Base-by-base conservation (phyloP, 2,888 invertebrate genomes). In the Callyntrura guangdongensis region DNA sequence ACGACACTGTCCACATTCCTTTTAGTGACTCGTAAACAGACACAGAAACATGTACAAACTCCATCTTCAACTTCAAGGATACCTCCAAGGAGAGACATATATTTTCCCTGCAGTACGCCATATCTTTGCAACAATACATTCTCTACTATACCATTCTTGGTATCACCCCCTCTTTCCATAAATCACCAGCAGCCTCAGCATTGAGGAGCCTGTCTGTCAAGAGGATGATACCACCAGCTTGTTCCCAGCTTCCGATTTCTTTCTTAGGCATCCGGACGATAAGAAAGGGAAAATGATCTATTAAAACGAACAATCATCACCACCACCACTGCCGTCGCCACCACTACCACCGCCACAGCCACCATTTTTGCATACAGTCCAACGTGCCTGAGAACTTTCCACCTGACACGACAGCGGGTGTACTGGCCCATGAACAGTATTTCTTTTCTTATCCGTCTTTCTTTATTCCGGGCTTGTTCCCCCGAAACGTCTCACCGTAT, bases 281-380 rank as follows among this genome's bases (percentile, higher is more conserved):
- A 69, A 36, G 12, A n/a, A n/a, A n/a, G n/a, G n/a, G 27, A 11
- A 69, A 6, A 17, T 14, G 12, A 8, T 72, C n/a, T 45, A 47
- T 72, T 47, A 6, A 69, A 12, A 14, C 20, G 11, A 14, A n/a
- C 8, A 59, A 59, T 12, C n/a, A 59, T 17, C 1, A 14, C 12
- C 11, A 53, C 11, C 53, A 14, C 53, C 11, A 59, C 17, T 17
- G 2, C n/a, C n/a, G n/a, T n/a, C n/a, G 2, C n/a, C 14, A 36
- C 27, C 25, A 22, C 20, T 12, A 64, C 64, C 25, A 64, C 27
- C 67, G 36, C 14, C 61, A 61, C 61, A 61, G 11, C 56, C 56
- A 25, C 14, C 67, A 9, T 67, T 27, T 67, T 67, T 67, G 67
- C 67, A 67, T 67, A n/a, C n/a, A n/a, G n/a, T n/a, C n/a, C n/a